Conservation (phyloP, 1,140 invertebrate species). For the Mycetomoellerius zeteki region DNA sequence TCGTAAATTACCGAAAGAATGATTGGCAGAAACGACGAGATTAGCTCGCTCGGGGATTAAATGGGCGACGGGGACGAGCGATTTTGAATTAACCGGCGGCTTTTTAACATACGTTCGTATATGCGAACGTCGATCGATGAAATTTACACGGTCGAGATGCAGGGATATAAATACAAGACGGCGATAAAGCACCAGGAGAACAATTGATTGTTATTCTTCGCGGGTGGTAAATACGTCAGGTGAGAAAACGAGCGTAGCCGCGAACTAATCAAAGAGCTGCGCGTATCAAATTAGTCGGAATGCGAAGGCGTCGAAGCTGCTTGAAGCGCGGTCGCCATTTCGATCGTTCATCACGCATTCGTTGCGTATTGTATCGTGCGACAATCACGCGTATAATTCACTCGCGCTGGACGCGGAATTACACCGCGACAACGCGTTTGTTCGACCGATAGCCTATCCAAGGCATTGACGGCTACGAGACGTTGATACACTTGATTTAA, state of each 20-base stretch:
- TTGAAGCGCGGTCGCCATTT: constrained; percentile 1
- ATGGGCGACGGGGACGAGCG: constrained; percentile 9
- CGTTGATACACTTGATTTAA: constrained; percentile 64
- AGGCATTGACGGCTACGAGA: constrained; percentile 62
- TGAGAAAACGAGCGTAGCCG: constrained; percentile 35
- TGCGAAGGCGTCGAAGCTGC: constrained; percentile 51
- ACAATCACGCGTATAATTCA: constrained; percentile 62
- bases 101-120: constrained; percentile 26
- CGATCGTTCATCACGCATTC: constrained; percentile 59
- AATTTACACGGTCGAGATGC: constrained; percentile 15
- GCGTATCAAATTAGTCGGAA: constrained; percentile 31
- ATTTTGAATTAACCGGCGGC: constrained; percentile 35
- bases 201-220: constrained; percentile 60
- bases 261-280: constrained; percentile 39
- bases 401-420: constrained; percentile 40
- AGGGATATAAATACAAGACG: constrained; percentile 34
- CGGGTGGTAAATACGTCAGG: constrained; percentile 37
- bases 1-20: constrained; percentile 53
- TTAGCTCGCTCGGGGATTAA: constrained; percentile 25
- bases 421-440: constrained; percentile 50
- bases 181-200: constrained; percentile 36
- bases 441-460: constrained; percentile 61
- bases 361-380: constrained; percentile 55
- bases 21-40: constrained; percentile 43
- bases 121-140: constrained; percentile 33